Base-by-base conservation (phyloP, 2,797 vertebrate genomes). In the Nasua narica region DNA sequence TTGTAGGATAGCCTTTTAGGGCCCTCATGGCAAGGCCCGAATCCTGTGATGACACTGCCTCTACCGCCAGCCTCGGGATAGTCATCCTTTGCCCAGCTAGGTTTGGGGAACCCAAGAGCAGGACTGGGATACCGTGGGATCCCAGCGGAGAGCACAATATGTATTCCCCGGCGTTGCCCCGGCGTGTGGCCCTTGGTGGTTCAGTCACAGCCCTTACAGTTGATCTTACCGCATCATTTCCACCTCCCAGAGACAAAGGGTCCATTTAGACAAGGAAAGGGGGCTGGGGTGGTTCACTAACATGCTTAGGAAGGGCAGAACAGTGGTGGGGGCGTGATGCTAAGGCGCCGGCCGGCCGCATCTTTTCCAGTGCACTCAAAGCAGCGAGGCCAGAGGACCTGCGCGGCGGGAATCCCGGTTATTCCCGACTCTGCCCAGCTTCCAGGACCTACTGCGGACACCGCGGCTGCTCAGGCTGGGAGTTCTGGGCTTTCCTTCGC, bases 101-200 rank as follows among this genome's bases (percentile, higher is more conserved):
- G 21, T 72, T 78, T 84, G 29, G 23, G 74, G 48, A 69, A 23
- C 5, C 3, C n/a, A 11, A n/a, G 87, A 21, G 16, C 37, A 58
- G 3, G 32, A 13, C 2, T 2, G 72, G 29, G 43, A 15, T 18
- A 25, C 60, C 6, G 48, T 8, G 10, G 40, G 14, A 37, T 27
- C 5, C 0, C 13, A 77, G 29, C 35, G 19, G 32, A 0, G 19
- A 0, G 37, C 65, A 11, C 50, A 21, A 0, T 1, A 7, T 27
- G 18, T 16, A 4, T 25, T n/a, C n/a, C n/a, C n/a, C n/a, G n/a
- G n/a, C n/a, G n/a, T n/a, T 48, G 56, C 25, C 21, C 70, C n/a
- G 0, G 0, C 3, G n/a, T 7, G 3, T 3, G 58, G 35, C 29
- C 46, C 19, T 54, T 11, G 56, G 5, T 27, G 67, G 35, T 43